Percentiles rank a stretch among this genome's conserved stretches.
Conservation (phyloP, 2,113 vertebrate species). For the Butastur rufipennis region DNA sequence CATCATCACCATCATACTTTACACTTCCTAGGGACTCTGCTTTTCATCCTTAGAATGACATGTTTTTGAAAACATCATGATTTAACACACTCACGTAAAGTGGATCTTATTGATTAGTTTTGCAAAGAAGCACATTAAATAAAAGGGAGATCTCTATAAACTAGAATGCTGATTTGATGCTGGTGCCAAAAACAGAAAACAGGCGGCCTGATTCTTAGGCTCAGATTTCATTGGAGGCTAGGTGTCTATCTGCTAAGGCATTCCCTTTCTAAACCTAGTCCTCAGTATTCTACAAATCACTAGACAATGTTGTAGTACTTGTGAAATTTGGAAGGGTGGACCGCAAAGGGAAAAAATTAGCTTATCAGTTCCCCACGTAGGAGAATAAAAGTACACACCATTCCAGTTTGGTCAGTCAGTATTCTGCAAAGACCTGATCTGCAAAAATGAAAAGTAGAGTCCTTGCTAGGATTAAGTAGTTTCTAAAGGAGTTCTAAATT, state of each 20-base stretch:
- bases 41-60: neutral
- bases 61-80: neutral
- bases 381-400: neutral
- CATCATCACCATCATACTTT: neutral
- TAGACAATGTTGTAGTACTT: neutral
- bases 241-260: neutral
- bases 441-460: neutral
- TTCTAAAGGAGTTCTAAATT: neutral
- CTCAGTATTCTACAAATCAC: neutral
- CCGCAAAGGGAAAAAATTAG: neutral
- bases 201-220: neutral
- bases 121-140: neutral
- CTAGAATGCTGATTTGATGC: neutral
- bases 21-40: neutral
- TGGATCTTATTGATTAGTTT: neutral
- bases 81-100: neutral
- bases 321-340: neutral
- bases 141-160: neutral
- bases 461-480: neutral
- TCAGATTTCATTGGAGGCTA: neutral
- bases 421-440: neutral
- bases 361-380: neutral
- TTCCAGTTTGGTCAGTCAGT: neutral
- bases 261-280: neutral
- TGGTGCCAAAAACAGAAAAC: neutral